Conservation (phyloP, 2,797 vertebrate genomes). For the Poeciliopsis gracilis region DNA sequence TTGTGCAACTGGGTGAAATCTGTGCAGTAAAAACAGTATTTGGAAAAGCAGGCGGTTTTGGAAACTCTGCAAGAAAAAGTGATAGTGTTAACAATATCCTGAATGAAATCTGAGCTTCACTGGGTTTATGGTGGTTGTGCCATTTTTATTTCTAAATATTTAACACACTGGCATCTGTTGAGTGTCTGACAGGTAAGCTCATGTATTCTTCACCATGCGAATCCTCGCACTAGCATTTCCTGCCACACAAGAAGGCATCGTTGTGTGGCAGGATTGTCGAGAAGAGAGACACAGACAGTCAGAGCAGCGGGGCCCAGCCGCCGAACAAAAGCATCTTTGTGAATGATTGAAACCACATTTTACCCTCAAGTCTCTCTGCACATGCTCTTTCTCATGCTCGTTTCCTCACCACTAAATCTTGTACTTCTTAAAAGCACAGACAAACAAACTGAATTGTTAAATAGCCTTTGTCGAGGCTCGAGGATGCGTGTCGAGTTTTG, state of each 20-base stretch:
- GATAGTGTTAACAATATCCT: neutral
- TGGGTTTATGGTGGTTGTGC: neutral
- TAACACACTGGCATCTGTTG: neutral
- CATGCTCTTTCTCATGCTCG: constrained; percentile 27
- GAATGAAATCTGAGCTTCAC: neutral
- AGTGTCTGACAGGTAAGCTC: constrained; percentile 26
- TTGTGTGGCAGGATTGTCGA: constrained; percentile 49
- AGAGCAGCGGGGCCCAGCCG: constrained; percentile 51
- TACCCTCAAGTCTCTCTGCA: constrained; percentile 55
- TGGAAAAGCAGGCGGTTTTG: neutral
- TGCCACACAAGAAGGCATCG: constrained; percentile 36
- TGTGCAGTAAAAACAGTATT: neutral
- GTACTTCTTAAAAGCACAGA: constrained; percentile 60
- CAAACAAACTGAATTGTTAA: constrained; percentile 74
- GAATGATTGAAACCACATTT: constrained; percentile 87
- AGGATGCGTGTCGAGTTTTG: neutral
- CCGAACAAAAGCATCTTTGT: constrained; percentile 88
- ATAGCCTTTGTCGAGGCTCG: neutral
- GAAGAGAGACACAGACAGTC: constrained; percentile 38
- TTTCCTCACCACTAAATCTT: constrained; percentile 34
- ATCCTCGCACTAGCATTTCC: constrained; percentile 18
- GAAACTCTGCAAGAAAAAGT: neutral
- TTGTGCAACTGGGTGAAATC: neutral
- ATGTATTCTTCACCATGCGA: neutral
- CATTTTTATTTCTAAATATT: neutral